Evolutionary conservation across 2,113 vertebrate species (phyloP).

Genomic region (Calyptommatus sinebrachiatus): DNA sequence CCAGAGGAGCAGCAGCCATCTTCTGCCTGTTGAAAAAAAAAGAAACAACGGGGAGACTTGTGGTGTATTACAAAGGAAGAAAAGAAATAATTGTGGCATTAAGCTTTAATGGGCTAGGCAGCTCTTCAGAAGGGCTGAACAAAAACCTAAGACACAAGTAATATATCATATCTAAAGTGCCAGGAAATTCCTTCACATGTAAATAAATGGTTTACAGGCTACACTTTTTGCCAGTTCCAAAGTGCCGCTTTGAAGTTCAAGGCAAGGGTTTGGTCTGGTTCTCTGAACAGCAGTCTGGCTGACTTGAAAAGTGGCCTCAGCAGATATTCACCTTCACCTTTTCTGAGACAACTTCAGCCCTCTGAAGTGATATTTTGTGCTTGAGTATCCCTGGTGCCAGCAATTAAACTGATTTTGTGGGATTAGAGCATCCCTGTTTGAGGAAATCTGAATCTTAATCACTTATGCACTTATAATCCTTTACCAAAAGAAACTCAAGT

Average conservation of each 20-base stretch:
- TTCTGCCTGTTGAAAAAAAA: background rate
- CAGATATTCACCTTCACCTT: too few species aligned
- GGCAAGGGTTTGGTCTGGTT: background rate
- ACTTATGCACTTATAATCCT: background rate
- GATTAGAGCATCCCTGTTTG: background rate
- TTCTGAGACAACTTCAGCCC: background rate
- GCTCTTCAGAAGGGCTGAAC: background rate
- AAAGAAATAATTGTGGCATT: background rate
- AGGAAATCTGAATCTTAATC: background rate
- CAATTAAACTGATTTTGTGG: background rate
- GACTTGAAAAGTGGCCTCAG: background rate
- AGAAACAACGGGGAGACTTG: background rate
- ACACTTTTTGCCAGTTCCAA: background rate
- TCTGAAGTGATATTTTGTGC: background rate
- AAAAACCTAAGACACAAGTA: background rate
- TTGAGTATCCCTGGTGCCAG: background rate
- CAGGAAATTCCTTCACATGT: background rate
- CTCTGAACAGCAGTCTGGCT: background rate
- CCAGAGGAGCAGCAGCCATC: background rate
- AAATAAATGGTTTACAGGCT: background rate
- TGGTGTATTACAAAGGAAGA: background rate
- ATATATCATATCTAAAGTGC: background rate
- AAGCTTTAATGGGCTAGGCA: background rate
- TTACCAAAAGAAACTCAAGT: background rate
- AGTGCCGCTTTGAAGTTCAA: background rate